Evolutionary conservation across 1,140 invertebrate species (phyloP).

Genomic region (Amyelois transitella): DNA sequence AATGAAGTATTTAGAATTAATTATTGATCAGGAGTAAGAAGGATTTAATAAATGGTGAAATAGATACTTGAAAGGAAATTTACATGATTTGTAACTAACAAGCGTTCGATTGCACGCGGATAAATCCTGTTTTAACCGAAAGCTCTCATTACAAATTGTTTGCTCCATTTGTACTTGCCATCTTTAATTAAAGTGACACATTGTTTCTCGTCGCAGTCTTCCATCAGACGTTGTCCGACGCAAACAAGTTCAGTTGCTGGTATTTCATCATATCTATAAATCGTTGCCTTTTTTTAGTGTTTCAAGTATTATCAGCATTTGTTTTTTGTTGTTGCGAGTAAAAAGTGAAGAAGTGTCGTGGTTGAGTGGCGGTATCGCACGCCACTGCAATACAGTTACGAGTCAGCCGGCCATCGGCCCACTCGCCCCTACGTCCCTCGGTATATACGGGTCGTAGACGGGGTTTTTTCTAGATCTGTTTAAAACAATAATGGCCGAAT

Average conservation of each 20-base stretch:
- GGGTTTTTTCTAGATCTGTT: slow-evolving; percentile 21
- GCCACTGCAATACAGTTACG: slow-evolving; percentile 36
- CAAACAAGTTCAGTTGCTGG: neutral
- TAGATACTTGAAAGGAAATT: neutral
- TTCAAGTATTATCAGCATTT: neutral
- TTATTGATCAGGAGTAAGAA: too few species aligned
- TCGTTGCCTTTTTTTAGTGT: neutral
- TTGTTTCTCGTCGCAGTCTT: slow-evolving; percentile 34
- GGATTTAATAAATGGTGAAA: too few species aligned
- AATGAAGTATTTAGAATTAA: too few species aligned
- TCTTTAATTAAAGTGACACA: slow-evolving; percentile 56
- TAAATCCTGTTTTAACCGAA: slow-evolving; percentile 71
- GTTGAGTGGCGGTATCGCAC: slow-evolving; percentile 18
- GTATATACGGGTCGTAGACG: neutral
- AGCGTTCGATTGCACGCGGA: slow-evolving; percentile 28
- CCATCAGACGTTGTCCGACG: slow-evolving; percentile 16
- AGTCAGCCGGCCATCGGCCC: slow-evolving; percentile 38
- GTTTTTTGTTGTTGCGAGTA: slow-evolving; percentile 1
- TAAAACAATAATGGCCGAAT: slow-evolving; percentile 41
- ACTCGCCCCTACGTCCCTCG: slow-evolving; percentile 31
- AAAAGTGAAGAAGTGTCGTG: slow-evolving; percentile 7
- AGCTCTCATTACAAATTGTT: slow-evolving; percentile 44
- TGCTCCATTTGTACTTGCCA: slow-evolving; percentile 38
- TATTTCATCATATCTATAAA: neutral
- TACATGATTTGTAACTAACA: slow-evolving; percentile 1